Evolutionary conservation across 2,797 vertebrate species (phyloP).

Genomic region (Cuniculus paca): DNA sequence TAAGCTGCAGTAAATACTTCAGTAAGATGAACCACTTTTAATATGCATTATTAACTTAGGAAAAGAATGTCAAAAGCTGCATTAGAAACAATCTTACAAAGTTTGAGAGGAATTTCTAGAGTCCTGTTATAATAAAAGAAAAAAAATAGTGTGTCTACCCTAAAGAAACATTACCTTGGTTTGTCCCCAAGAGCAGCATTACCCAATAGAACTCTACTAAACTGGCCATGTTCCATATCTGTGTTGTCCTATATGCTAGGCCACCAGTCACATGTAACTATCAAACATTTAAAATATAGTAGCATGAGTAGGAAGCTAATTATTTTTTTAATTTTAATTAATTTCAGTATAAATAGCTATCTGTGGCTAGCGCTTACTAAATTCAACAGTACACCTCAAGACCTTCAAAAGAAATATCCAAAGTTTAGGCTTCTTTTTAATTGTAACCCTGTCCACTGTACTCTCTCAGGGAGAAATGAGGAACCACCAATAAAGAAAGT

Average conservation of each 20-base stretch:
- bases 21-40: background rate
- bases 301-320: background rate
- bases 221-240: background rate
- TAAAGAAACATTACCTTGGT: background rate
- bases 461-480: background rate
- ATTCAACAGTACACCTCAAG: accelerated
- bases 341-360: background rate
- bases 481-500: background rate
- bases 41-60: background rate
- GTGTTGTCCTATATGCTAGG: accelerated
- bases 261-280: background rate
- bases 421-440: background rate
- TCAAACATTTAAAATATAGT: background rate
- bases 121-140: background rate
- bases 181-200: background rate
- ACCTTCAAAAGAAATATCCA: background rate
- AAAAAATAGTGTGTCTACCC: background rate
- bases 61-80: background rate
- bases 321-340: background rate
- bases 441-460: no score
- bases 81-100: background rate
- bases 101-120: background rate
- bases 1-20: background rate
- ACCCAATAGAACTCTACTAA: background rate
- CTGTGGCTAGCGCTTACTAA: background rate